Conservation (phyloP, 2,888 invertebrate species). For the Drosophila histrio region DNA sequence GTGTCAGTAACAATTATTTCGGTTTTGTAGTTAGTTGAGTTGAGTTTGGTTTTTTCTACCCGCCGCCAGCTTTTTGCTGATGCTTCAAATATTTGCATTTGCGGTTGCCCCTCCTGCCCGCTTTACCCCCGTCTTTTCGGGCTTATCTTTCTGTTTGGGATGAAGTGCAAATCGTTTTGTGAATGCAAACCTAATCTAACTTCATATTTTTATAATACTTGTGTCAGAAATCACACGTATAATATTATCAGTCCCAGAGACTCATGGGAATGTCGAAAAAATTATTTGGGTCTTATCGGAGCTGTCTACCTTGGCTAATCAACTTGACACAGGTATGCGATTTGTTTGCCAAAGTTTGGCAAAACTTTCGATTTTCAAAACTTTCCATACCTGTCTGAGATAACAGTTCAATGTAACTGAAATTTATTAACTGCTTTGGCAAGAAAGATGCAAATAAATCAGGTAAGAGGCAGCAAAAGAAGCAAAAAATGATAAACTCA, state of each 20-base stretch:
- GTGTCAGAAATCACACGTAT: constrained; percentile 59
- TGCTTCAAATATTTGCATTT: constrained; percentile 70
- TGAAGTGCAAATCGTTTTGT: constrained; percentile 56
- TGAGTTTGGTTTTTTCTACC: constrained; percentile 26
- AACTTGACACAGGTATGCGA: constrained; percentile 67
- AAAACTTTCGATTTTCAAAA: constrained; percentile 64
- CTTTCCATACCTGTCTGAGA: constrained; percentile 46
- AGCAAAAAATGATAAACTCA: constrained; percentile 38
- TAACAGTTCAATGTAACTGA: constrained; percentile 58
- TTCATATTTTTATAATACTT: constrained; percentile 35
- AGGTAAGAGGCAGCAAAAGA: constrained; percentile 32
- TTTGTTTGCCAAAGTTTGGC: constrained; percentile 42
- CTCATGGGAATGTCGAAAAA: neutral
- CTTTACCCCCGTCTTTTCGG: neutral
- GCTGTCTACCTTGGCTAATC: constrained; percentile 68
- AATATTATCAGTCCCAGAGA: constrained; percentile 12
- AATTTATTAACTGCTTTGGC: constrained; percentile 72
- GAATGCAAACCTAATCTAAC: constrained; percentile 34
- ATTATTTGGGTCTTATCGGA: constrained; percentile 25
- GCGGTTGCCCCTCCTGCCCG: constrained; percentile 23
- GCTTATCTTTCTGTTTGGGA: constrained; percentile 24
- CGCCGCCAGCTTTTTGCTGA: constrained; percentile 38
- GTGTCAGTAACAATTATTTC: constrained; percentile 79
- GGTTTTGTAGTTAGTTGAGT: constrained; percentile 60
- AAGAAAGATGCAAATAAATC: constrained; percentile 71